phyloP scores from a whole-genome alignment of 2,888 invertebrate genomes.

The Apomyelois bistriatella region DNA sequence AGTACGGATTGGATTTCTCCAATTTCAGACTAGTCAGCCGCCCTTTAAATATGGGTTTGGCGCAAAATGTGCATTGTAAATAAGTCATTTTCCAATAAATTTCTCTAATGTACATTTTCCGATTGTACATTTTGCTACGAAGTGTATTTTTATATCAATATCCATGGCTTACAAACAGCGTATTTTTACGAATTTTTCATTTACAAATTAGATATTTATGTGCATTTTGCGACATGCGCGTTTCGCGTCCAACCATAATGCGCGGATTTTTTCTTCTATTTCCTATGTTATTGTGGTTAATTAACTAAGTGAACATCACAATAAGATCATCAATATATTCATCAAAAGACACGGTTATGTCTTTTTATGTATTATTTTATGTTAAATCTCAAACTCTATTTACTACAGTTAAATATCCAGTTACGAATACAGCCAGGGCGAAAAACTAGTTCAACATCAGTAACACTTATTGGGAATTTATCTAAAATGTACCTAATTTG shows the following conservation, averaged over 20 bases:
- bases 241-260: not conserved
- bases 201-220: too few relatives aligned
- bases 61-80: not conserved
- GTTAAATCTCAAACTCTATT: not conserved
- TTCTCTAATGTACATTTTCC: too few relatives aligned
- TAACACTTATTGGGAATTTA: slow-evolving; percentile 2
- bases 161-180: too few relatives aligned
- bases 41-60: not conserved
- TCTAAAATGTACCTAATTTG: slow-evolving; percentile 34
- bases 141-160: too few relatives aligned
- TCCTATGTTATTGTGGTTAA: not conserved
- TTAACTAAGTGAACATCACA: slow-evolving; percentile 2
- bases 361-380: not conserved
- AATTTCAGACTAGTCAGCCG: slow-evolving; percentile 6
- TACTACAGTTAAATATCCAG: not conserved
- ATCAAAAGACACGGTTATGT: not conserved
- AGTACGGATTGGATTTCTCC: not conserved
- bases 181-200: too few relatives aligned
- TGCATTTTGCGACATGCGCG: not conserved
- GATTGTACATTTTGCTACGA: too few relatives aligned
- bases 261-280: not conserved
- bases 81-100: too few relatives aligned
- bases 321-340: not conserved
- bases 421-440: slow-evolving; percentile 3
- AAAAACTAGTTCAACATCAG: not conserved